Evolutionary conservation across 2,797 vertebrate species (phyloP).

Genomic region (Tokudaia muenninki): DNA sequence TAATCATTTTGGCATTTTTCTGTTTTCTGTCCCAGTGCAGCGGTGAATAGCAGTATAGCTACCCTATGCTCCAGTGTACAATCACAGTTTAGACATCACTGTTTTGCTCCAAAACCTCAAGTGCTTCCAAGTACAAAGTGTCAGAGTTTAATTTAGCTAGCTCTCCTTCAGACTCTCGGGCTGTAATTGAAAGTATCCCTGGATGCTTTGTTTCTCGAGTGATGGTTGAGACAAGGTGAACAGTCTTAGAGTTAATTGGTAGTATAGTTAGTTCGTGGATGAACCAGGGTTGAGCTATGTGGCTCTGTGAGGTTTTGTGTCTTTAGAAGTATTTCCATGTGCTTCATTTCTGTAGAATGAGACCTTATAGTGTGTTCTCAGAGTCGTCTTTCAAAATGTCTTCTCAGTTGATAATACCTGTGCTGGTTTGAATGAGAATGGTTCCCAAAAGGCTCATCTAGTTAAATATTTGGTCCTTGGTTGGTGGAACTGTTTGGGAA

Average conservation of each 20-base stretch:
- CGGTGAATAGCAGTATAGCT: neutral
- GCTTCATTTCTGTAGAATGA: neutral
- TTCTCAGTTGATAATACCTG: neutral
- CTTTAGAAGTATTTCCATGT: slow-evolving; percentile 35
- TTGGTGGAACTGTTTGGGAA: neutral
- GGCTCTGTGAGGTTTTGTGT: neutral
- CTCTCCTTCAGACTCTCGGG: slow-evolving; percentile 11
- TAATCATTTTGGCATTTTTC: neutral
- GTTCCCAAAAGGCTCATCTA: neutral
- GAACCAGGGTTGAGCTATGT: neutral
- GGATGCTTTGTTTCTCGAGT: neutral
- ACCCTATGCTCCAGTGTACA: neutral
- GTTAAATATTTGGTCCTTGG: neutral
- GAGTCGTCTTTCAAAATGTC: neutral
- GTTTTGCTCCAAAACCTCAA: neutral
- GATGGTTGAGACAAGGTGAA: neutral
- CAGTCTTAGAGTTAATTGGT: neutral
- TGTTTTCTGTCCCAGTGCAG: neutral
- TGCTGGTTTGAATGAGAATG: neutral
- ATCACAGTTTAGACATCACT: slow-evolving; percentile 12
- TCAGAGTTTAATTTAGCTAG: neutral
- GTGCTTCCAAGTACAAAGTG: neutral
- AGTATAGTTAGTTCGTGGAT: neutral
- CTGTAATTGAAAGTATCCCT: neutral
- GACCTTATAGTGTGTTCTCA: neutral